Percentiles rank a stretch among this genome's conserved stretches.
Evolutionary conservation across 2,888 invertebrate species (phyloP).

Genomic region (Unio pictorum): DNA sequence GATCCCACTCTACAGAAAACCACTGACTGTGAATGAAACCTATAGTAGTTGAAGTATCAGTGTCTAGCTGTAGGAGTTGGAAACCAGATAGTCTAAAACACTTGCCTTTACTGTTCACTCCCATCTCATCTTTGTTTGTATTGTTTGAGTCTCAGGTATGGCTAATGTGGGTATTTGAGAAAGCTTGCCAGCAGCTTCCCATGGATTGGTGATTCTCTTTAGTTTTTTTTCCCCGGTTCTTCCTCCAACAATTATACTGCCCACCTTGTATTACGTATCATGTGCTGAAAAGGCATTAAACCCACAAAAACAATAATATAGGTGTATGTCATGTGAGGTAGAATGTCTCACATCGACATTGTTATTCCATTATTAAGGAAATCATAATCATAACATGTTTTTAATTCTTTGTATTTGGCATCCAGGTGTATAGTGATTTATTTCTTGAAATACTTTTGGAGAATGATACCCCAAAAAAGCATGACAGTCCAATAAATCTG

Average conservation of each 20-base stretch:
- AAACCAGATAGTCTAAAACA: too few species aligned
- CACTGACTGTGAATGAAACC: constrained; percentile 7
- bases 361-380: constrained; percentile 12
- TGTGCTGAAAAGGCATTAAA: too few species aligned
- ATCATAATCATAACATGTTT: constrained; percentile 4
- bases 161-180: too few species aligned
- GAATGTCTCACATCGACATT: constrained; percentile 2
- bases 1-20: constrained; percentile 10
- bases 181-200: too few species aligned
- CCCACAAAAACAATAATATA: too few species aligned
- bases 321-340: background rate
- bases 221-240: too few species aligned
- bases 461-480: constrained; percentile 14
- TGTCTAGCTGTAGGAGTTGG: constrained; percentile 1
- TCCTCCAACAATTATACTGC: too few species aligned
- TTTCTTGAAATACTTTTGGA: constrained; percentile 13
- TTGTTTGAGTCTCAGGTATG: too few species aligned
- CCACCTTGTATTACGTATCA: too few species aligned
- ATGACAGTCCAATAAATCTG: constrained; percentile 12
- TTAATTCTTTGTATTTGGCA: constrained; percentile 12
- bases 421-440: constrained; percentile 18
- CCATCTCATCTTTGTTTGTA: too few species aligned
- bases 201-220: too few species aligned
- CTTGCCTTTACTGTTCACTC: too few species aligned
- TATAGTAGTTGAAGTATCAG: constrained; percentile 14